A percentile compares a stretch with the other conserved stretches of the same genome.
Conservation (phyloP, 2,797 vertebrate species). For the Mus spretus region DNA sequence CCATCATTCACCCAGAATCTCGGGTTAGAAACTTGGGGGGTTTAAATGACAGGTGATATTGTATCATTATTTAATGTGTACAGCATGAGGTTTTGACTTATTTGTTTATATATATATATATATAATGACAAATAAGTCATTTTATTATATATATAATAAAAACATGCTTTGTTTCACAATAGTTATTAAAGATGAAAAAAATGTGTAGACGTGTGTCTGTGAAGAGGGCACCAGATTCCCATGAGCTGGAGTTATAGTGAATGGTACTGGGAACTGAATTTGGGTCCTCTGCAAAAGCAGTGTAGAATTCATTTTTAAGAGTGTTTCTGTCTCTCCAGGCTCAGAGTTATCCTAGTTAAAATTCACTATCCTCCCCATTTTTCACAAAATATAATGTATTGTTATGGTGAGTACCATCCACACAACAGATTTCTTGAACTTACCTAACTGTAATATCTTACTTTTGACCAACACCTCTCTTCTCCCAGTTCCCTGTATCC, state of each 20-base stretch:
- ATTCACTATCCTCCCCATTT: not conserved
- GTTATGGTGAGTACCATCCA: not conserved
- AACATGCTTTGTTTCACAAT: not conserved
- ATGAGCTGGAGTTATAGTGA: not conserved
- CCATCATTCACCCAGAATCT: not conserved
- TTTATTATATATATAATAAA: not conserved
- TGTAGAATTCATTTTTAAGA: not conserved
- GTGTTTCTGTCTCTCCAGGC: not conserved
- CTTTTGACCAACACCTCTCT: not conserved
- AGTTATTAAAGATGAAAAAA: not conserved
- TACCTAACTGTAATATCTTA: not conserved
- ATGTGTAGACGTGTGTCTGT: not conserved
- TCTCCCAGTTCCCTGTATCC: not conserved
- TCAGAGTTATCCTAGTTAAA: not conserved
- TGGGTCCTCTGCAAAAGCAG: not conserved
- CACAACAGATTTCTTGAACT: not conserved
- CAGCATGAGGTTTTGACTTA: not conserved
- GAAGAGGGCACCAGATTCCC: not conserved
- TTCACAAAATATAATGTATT: not conserved
- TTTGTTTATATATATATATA: too few species aligned
- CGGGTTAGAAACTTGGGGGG: not conserved
- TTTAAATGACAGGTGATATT: not conserved
- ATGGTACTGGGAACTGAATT: not conserved
- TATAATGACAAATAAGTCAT: too few species aligned
- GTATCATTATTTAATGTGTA: not conserved